phyloP scores from a whole-genome alignment of 2,113 vertebrate genomes.

The Stigmatopora argus region DNA sequence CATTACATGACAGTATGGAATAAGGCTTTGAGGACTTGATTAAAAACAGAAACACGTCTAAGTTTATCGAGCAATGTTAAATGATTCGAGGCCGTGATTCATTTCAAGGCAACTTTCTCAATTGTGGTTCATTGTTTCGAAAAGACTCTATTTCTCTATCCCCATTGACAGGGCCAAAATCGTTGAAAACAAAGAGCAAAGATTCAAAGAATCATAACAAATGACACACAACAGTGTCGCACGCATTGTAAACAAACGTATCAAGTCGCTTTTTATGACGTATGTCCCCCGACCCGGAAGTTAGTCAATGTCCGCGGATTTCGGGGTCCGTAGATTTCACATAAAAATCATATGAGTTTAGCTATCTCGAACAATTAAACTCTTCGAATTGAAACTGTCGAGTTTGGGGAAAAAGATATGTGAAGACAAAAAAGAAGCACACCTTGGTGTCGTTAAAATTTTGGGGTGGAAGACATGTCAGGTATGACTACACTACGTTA shows the following conservation, averaged over 20 bases:
- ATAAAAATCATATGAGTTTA: background rate
- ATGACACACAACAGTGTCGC: no score
- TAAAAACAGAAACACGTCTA: no score
- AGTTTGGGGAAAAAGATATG: conserved; percentile 7
- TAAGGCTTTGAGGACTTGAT: no score
- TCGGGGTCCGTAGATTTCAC: background rate
- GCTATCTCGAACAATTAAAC: no score
- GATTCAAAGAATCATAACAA: background rate
- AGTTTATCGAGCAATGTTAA: no score
- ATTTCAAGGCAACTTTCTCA: no score
- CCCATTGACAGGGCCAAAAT: no score
- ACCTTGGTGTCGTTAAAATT: background rate
- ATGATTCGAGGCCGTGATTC: no score
- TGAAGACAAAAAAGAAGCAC: background rate
- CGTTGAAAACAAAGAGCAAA: background rate
- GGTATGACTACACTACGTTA: conserved; percentile 3
- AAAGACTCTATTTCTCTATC: no score
- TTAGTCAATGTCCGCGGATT: background rate
- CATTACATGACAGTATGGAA: no score
- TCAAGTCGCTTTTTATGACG: conserved; percentile 9
- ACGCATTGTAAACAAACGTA: no score
- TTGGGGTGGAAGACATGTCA: background rate
- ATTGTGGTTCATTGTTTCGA: no score
- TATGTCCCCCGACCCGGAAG: background rate
- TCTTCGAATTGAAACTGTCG: background rate